Evolutionary conservation across 2,113 vertebrate species (phyloP).

Genomic region (Henicopernis longicauda): DNA sequence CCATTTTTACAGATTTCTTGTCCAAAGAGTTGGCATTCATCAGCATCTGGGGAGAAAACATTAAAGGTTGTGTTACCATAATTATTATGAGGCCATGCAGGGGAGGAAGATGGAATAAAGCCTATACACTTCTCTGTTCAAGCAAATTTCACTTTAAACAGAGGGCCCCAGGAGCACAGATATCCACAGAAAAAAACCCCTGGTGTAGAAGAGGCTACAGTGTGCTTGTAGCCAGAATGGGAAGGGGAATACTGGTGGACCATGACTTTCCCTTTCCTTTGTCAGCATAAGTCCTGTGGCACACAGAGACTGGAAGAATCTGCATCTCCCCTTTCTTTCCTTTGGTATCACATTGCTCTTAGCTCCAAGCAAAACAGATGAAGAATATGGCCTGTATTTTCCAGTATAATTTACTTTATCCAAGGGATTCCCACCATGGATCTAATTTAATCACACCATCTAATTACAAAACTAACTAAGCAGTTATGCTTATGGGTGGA

Average conservation of each 20-base stretch:
- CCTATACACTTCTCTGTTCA: background rate
- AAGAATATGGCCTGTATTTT: background rate
- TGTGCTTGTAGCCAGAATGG: background rate
- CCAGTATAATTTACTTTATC: background rate
- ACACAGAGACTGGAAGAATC: background rate
- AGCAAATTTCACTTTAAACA: background rate
- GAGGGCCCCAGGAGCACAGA: background rate
- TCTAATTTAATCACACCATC: background rate
- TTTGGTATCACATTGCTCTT: background rate
- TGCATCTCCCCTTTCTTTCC: background rate
- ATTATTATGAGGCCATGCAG: background rate
- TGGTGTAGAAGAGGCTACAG: background rate
- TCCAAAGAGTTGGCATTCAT: conserved; percentile 91
- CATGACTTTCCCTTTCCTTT: background rate
- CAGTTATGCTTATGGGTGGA: background rate
- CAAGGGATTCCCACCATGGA: background rate
- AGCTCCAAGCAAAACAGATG: background rate
- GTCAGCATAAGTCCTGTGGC: background rate
- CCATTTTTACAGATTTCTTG: conserved; percentile 95
- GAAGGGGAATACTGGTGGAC: background rate
- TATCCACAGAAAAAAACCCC: background rate
- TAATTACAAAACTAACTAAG: background rate
- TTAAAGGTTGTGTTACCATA: background rate
- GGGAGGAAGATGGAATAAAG: background rate
- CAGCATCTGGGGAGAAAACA: conserved; percentile 80